A percentile compares a stretch with the other conserved stretches of the same genome.
Evolutionary conservation across 2,888 invertebrate species (phyloP).

Genomic region (Stramonita haemastoma): DNA sequence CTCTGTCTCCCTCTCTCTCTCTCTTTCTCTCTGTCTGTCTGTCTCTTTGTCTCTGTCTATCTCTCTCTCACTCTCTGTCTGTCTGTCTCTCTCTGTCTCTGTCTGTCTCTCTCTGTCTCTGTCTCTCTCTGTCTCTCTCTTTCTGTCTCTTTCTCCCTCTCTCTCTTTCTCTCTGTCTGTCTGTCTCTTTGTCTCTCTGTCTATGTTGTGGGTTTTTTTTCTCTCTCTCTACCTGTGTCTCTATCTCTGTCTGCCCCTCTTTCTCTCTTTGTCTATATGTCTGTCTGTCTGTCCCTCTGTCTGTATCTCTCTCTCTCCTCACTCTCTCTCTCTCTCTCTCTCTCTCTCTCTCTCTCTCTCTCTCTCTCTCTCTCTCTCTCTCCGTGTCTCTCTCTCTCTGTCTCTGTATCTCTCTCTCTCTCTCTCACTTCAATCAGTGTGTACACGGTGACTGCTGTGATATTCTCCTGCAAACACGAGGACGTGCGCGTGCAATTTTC

Average conservation of each 20-base stretch:
- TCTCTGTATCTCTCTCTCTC: background rate
- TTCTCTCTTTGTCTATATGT: background rate
- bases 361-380: no score
- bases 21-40: slow-evolving; percentile 15
- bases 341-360: background rate
- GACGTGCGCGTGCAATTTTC: background rate
- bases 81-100: slow-evolving; percentile 21
- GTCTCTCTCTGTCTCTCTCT: slow-evolving; percentile 34
- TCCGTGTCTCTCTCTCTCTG: background rate
- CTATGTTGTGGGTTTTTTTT: background rate
- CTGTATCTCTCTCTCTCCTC: background rate
- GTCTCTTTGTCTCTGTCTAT: background rate
- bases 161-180: background rate
- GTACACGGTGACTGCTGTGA: background rate
- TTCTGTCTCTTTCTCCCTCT: background rate
- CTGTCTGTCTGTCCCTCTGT: background rate
- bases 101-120: slow-evolving; percentile 37
- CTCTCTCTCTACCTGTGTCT: background rate
- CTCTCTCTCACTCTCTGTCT: slow-evolving; percentile 35
- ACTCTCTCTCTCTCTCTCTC: background rate
- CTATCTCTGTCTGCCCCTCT: background rate
- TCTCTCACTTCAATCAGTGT: background rate
- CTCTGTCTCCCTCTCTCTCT: background rate
- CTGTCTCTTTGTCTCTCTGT: background rate
- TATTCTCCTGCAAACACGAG: background rate